Percentiles rank a stretch among this genome's conserved stretches.
These are phyloP conservation scores for Phasia obesa DNA, from an alignment of 2,888 invertebrate species.

Conservation along the genomic window DNA sequence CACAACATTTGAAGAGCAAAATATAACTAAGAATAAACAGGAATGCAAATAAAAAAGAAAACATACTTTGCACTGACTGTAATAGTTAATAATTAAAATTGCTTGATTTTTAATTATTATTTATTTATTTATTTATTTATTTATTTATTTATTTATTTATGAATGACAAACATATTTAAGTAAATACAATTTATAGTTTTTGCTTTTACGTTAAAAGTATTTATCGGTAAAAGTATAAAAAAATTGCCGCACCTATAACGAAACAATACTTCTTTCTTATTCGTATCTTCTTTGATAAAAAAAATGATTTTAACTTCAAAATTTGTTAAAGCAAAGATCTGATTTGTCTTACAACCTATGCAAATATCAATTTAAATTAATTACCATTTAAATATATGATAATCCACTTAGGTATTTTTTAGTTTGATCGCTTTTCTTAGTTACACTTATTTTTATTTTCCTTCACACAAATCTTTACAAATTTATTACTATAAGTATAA, in stretches of 20 bases:
- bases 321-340: constrained; percentile 1
- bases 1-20: too few species aligned
- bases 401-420: constrained; percentile 29
- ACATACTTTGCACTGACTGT: too few species aligned
- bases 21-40: too few species aligned
- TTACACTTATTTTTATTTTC: not conserved
- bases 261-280: constrained; percentile 46
- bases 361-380: not conserved
- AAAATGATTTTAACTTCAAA: constrained; percentile 9
- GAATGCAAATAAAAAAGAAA: too few species aligned
- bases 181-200: too few species aligned
- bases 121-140: too few species aligned
- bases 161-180: too few species aligned
- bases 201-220: not conserved
- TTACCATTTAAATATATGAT: constrained; percentile 59
- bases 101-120: too few species aligned
- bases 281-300: constrained; percentile 5
- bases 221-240: constrained; percentile 7
- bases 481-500: not conserved
- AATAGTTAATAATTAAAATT: too few species aligned
- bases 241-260: constrained; percentile 64
- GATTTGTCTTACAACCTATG: not conserved
- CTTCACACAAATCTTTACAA: not conserved
- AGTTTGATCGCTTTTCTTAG: constrained; percentile 38
- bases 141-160: too few species aligned